Conservation (phyloP, 2,797 vertebrate species). For the Sebastes steindachneri region DNA sequence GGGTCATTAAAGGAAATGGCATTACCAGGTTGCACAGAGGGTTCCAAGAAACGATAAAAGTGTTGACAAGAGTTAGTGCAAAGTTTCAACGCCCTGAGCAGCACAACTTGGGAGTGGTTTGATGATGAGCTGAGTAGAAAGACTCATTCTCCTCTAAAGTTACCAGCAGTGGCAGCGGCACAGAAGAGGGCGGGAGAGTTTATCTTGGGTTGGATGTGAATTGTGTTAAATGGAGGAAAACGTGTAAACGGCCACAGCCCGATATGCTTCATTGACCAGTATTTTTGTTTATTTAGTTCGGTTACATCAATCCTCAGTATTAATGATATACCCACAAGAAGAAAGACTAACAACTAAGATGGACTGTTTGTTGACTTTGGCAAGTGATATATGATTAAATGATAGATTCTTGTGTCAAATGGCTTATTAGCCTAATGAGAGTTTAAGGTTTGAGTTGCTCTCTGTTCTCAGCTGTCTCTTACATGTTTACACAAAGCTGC, state of each 20-base stretch:
- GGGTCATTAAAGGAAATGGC: constrained; percentile 22
- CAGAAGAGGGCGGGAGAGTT: constrained; percentile 39
- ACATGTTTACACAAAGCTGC: constrained; percentile 30
- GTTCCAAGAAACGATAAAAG: constrained; percentile 39
- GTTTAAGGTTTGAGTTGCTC: constrained; percentile 33
- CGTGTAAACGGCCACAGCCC: constrained; percentile 8
- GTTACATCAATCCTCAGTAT: constrained; percentile 34
- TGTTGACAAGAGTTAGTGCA: constrained; percentile 47
- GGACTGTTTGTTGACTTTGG: constrained; percentile 50
- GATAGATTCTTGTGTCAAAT: constrained; percentile 51
- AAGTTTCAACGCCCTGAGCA: constrained; percentile 31
- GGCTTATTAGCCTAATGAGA: constrained; percentile 40
- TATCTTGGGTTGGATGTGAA: constrained; percentile 33
- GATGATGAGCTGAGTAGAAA: constrained; percentile 32
- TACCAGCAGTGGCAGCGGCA: not conserved
- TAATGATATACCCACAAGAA: constrained; percentile 44
- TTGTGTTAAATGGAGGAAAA: constrained; percentile 42
- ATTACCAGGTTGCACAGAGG: constrained; percentile 5
- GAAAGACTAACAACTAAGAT: constrained; percentile 50
- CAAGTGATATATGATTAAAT: constrained; percentile 36
- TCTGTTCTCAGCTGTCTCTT: constrained; percentile 26
- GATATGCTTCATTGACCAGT: not conserved
- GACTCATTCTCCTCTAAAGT: constrained; percentile 3
- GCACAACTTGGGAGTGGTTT: constrained; percentile 11
- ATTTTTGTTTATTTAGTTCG: constrained; percentile 60